phyloP scores from a whole-genome alignment of 1,140 invertebrate genomes.

The Penaeus indicus region DNA sequence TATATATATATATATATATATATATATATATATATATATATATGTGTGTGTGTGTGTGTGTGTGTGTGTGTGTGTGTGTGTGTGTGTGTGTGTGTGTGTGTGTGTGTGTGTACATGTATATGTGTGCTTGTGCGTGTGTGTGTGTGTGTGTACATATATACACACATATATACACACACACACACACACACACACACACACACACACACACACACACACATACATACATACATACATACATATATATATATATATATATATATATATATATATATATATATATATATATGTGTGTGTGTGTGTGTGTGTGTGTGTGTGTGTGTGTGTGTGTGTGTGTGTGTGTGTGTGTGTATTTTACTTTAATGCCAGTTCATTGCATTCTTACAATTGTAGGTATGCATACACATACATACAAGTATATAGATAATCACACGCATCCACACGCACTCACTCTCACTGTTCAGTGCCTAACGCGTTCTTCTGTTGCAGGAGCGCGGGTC shows the following conservation, averaged over 20 bases:
- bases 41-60: not conserved
- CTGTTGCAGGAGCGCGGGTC: conserved; percentile 27
- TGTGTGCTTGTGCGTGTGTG: not conserved
- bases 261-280: no score
- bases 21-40: not conserved
- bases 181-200: no score
- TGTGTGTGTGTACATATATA: not conserved
- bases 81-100: not conserved
- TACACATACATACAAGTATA: not conserved
- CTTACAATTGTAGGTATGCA: not conserved
- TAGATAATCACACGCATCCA: not conserved
- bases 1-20: not conserved
- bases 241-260: no score
- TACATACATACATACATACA: not conserved
- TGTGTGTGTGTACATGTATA: conserved; percentile 1
- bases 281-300: no score
- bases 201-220: no score
- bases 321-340: no score
- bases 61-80: conserved; percentile 7
- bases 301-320: no score
- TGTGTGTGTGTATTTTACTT: not conserved
- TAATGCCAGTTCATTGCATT: not conserved
- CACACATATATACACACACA: no score
- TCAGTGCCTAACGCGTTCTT: not conserved
- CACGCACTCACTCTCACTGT: not conserved